Base-by-base conservation (phyloP, 2,113 vertebrate species). In the Patagioenas fasciata region DNA sequence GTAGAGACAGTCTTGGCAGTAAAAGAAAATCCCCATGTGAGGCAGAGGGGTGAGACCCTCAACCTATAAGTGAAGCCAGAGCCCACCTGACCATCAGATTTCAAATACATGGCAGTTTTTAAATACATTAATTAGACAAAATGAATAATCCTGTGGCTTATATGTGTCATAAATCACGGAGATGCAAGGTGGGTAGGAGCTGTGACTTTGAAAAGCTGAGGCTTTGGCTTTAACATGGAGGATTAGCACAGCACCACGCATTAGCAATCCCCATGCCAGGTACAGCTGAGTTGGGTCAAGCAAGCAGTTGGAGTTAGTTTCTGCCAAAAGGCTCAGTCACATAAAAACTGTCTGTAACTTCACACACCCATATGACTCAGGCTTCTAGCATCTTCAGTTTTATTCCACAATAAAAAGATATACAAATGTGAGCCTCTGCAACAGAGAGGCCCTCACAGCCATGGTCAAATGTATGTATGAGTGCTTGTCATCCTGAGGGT, bases 281-380 rank as follows among this genome's bases (percentile, higher is more conserved):
- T 65, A 36, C 13, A n/a, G 42, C 11, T 91, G 58, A 91, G 31
- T 5, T 72, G 62, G 62, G 70, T 75, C 48, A 89, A 54, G 53
- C 32, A 67, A 92, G 67, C n/a, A 66, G 50, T 32, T 80, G 62
- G 72, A 85, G 40, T 26, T 48, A 48, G 15, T 19, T 79, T 69
- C 62, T 72, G n/a, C 66, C 78, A 72, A 75, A 91, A 92, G 38
- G 4, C 77, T 92, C 80, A 75, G 40, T 51, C 91, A 64, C 70
- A 84, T 81, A 87, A 85, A 91, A 90, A 81, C 42, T 66, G 21
- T 54, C 77, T 64, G 61, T 91, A 26, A 47, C 2, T 1, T 75
- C 84, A 83, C 83, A 95, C 77, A 0, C 95, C 95, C 93, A 7
- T 74, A 78, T 96, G 95, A 97, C 80, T 96, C 91, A 96, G 80